Base-by-base conservation (phyloP, 2,113 vertebrate species). In the Synchiropus splendidus region DNA sequence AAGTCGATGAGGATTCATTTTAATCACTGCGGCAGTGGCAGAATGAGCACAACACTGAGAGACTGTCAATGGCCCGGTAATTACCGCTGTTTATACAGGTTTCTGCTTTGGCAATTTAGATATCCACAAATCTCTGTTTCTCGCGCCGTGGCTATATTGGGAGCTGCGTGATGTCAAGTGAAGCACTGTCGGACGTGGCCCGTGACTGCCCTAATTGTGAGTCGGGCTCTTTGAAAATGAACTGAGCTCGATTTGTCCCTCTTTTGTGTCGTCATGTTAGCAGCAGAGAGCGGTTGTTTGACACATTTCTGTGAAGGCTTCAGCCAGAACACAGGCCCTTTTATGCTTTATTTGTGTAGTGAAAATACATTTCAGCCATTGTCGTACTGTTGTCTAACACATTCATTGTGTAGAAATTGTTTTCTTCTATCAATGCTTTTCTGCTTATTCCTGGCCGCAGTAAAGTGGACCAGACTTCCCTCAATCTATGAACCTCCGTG, bases 1-100 rank as follows among this genome's bases (percentile, higher is more conserved):
- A 97, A 95, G 93, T 98, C 92, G 88, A 97, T 94, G 91, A 92
- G 92, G 92, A 97, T 95, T 97, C 91, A 91, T 92, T 96, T 96
- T 97, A 97, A 97, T 97, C 93, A 97, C 92, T 89, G 90, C 85
- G 88, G 87, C 90, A 89, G 89, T 91, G 85, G 89, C 85, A 88
- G 88, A 90, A 91, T 87, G 89, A 91, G 88, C 91, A 90, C 89
- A 91, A 89, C 90, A 80, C 80, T 59, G 59, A 88, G 90, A 89
- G 87, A 87, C 86, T 85, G 88, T 91, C 89, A 88, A 91, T 89
- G 89, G 87, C 85, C 84, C 83, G 83, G 88, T 92, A 95, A 95
- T 97, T 96, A 92, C 90, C 75, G 83, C 87, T 89, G 89, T 91
- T 94, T 91, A 90, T 90, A 89, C 89, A 90, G 90, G 86, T 94